Evolutionary conservation across 2,797 vertebrate genomes (phyloP).

Genomic region (Semaprochilodus insignis): DNA sequence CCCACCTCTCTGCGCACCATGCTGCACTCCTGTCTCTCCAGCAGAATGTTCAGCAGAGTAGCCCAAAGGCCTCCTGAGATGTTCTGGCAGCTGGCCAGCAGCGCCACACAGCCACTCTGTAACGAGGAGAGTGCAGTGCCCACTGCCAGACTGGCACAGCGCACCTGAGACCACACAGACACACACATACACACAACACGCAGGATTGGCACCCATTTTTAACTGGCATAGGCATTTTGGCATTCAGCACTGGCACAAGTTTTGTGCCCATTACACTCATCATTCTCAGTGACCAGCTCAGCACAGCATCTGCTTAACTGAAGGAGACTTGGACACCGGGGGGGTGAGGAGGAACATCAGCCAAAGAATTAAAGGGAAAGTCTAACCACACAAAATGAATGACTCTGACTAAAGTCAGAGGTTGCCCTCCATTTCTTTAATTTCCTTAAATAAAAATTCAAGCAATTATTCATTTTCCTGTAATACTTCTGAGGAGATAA

Average conservation of each 20-base stretch:
- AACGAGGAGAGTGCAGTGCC: slow-evolving; percentile 89
- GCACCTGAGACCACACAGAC: slow-evolving; percentile 80
- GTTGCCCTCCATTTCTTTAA: too few species aligned
- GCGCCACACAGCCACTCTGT: slow-evolving; percentile 86
- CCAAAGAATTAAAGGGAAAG: neutral
- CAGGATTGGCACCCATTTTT: slow-evolving; percentile 44
- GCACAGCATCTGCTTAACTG: slow-evolving; percentile 43
- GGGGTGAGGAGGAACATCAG: neutral
- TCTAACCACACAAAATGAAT: neutral
- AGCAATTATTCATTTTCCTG: too few species aligned
- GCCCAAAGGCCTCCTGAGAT: slow-evolving; percentile 98
- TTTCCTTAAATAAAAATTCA: too few species aligned
- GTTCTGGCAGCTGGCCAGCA: slow-evolving; percentile 94
- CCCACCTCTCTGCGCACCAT: slow-evolving; percentile 95
- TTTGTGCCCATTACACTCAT: slow-evolving; percentile 32
- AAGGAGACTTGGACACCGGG: slow-evolving; percentile 29
- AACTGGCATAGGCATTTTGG: neutral
- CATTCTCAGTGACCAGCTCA: slow-evolving; percentile 38
- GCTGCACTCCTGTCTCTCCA: slow-evolving; percentile 94
- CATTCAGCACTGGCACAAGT: slow-evolving; percentile 25
- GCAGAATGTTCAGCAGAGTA: slow-evolving; percentile 91
- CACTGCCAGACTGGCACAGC: slow-evolving; percentile 91
- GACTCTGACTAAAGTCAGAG: neutral
- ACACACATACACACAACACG: slow-evolving; percentile 29
- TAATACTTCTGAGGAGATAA: too few species aligned